Evolutionary conservation across 1,140 invertebrate genomes (phyloP).

Genomic region (Apolygus lucorum): DNA sequence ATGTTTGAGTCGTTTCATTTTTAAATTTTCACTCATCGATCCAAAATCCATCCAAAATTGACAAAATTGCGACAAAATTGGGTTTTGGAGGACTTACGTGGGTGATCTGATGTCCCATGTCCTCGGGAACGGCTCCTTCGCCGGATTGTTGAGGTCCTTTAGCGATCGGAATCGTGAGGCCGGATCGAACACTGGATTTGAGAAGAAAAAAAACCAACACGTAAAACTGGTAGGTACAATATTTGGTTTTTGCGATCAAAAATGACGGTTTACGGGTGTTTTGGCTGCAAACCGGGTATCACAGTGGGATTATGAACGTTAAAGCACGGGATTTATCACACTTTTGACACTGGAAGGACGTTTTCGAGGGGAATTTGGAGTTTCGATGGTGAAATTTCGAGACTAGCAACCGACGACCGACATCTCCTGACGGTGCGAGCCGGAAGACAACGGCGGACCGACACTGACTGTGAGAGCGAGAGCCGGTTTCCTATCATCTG

Average conservation of each 20-base stretch:
- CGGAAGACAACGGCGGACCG: background rate
- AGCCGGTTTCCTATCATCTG: slow-evolving; percentile 36
- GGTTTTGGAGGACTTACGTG: slow-evolving; percentile 44
- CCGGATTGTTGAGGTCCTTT: slow-evolving; percentile 29
- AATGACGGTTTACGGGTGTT: too few relatives aligned
- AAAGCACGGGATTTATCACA: background rate
- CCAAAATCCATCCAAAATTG: too few relatives aligned
- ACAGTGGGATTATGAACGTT: background rate
- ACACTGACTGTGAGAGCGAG: slow-evolving; percentile 24
- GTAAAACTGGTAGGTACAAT: too few relatives aligned
- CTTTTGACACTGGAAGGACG: background rate
- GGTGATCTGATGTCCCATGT: slow-evolving; percentile 48
- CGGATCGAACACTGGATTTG: slow-evolving; percentile 24
- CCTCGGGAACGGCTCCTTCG: slow-evolving; percentile 37
- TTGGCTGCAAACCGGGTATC: too few relatives aligned
- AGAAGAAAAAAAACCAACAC: too few relatives aligned
- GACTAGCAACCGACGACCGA: background rate
- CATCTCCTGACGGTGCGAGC: background rate
- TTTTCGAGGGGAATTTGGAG: too few relatives aligned
- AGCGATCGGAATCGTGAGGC: slow-evolving; percentile 38
- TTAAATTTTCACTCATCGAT: too few relatives aligned
- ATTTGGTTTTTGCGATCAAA: too few relatives aligned
- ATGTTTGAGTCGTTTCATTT: too few relatives aligned
- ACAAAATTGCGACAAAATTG: too few relatives aligned
- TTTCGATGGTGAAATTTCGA: background rate